Conservation (phyloP, 2,888 invertebrate species). For the Flexamia atlantica region DNA sequence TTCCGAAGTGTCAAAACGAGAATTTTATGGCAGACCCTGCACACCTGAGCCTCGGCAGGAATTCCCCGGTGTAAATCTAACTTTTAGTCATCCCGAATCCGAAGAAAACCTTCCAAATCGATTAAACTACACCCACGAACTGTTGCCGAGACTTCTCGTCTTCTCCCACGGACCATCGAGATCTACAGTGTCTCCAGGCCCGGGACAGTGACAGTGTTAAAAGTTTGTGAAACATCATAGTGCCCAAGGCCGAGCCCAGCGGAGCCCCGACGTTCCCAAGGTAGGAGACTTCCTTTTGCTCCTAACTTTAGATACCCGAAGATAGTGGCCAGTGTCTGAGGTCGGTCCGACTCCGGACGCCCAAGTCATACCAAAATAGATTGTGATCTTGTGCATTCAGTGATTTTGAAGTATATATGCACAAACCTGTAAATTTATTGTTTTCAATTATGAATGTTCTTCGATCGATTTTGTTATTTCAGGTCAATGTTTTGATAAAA, state of each 20-base stretch:
- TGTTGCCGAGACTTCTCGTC: not conserved
- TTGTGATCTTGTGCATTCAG: constrained; percentile 50
- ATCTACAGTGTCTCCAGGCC: constrained; percentile 10
- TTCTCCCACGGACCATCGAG: not conserved
- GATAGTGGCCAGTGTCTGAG: constrained; percentile 50
- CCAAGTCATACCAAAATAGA: constrained; percentile 58
- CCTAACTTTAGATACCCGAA: constrained; percentile 38
- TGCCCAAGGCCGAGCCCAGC: constrained; percentile 26
- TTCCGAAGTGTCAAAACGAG: constrained; percentile 61
- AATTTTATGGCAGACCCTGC: constrained; percentile 61
- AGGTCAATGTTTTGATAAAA: constrained; percentile 40
- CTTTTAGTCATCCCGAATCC: constrained; percentile 15
- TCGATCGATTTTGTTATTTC: not conserved
- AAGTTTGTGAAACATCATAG: constrained; percentile 39
- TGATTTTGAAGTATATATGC: constrained; percentile 57
- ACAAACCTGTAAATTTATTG: constrained; percentile 39
- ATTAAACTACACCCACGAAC: constrained; percentile 14
- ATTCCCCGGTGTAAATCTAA: constrained; percentile 49
- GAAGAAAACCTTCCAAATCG: constrained; percentile 3
- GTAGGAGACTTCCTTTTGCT: constrained; percentile 53
- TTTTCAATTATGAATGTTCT: constrained; percentile 32
- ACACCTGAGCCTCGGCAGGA: constrained; percentile 49
- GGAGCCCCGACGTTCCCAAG: constrained; percentile 29
- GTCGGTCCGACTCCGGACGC: constrained; percentile 26
- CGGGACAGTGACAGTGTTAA: constrained; percentile 53